Base-by-base conservation (phyloP, 2,113 vertebrate genomes). In the Pungitius pungitius region DNA sequence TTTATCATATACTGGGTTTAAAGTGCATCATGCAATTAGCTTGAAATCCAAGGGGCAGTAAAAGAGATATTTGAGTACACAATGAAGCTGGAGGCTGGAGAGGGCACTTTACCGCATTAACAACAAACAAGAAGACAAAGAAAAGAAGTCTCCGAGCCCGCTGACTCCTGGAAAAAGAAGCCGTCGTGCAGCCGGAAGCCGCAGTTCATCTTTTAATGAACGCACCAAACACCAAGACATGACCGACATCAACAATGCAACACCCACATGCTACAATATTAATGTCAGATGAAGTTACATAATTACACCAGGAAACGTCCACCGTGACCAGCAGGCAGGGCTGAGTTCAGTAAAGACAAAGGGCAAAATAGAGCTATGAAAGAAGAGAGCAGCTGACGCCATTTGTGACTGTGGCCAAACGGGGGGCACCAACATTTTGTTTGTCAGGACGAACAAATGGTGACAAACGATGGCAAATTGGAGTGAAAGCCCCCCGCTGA, bases 401-500 rank as follows among this genome's bases (percentile, higher is more conserved):
- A 65, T 77, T 82, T 82, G 87, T 69, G 85, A 66, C 77, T 39
- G 74, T 13, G 63, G 77, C 72, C 77, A 84, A 88, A 81, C 20
- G 17, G 79, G 80, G 83, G 74, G 45, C 63, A 65, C 69, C 18
- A 57, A 78, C 84, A 62, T 77, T 90, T 80, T 84, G 88, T 90
- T 89, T 91, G 87, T 86, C 84, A 80, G 77, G 74, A 71, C 20
- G 76, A 90, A 90, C 90, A 91, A 93, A 90, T 88, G 92, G 89
- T 90, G 93, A 93, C 89, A 92, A 91, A 93, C 88, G 91, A 92
- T 88, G 81, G 89, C 93, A 93, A 93, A 93, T 93, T 93, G 92
- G 83, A 91, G 73, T 85, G 91, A 94, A 91, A 88, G 87, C 92
- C 85, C 86, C 93, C 90, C 49, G 91, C 83, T 82, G 92, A 85